These are phyloP conservation scores for Cotesia congregata DNA, from an alignment of 2,888 invertebrate species.

Conservation along the genomic window DNA sequence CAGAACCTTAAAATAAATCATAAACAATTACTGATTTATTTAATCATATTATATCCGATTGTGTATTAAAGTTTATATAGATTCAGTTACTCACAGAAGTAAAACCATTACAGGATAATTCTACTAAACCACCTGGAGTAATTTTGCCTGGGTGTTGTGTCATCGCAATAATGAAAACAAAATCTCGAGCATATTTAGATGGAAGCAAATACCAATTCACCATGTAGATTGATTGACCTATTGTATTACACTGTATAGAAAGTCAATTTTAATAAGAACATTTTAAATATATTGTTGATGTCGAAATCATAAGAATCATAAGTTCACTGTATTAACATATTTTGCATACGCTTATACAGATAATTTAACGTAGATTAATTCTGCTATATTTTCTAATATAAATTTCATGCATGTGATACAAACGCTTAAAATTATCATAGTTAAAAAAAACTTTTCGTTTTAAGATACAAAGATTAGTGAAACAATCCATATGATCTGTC, in stretches of 20 bases:
- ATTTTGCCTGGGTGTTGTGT: conserved; percentile 39
- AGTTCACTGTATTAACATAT: too few relatives aligned
- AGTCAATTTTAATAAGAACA: background rate
- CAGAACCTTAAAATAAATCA: background rate
- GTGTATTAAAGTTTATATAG: background rate
- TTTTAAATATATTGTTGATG: background rate
- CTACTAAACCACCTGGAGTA: conserved; percentile 44
- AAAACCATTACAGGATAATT: conserved; percentile 42
- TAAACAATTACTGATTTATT: background rate
- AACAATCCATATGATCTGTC: too few relatives aligned
- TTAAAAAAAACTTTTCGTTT: too few relatives aligned
- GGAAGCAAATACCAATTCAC: conserved; percentile 44
- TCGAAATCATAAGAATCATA: background rate
- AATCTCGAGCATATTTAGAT: conserved; percentile 28
- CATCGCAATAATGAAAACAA: conserved; percentile 41
- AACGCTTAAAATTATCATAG: too few relatives aligned
- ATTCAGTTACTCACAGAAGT: conserved; percentile 32
- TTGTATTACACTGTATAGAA: conserved; percentile 33
- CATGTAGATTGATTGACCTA: conserved; percentile 41
- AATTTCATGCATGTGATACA: too few relatives aligned
- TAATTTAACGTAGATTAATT: too few relatives aligned
- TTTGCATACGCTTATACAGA: too few relatives aligned
- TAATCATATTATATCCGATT: too few relatives aligned
- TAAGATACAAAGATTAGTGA: too few relatives aligned
- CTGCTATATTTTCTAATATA: too few relatives aligned